Percentiles rank a stretch among this genome's conserved stretches.
Evolutionary conservation across 2,888 invertebrate genomes (phyloP).

Genomic region (Clivina fossor): DNA sequence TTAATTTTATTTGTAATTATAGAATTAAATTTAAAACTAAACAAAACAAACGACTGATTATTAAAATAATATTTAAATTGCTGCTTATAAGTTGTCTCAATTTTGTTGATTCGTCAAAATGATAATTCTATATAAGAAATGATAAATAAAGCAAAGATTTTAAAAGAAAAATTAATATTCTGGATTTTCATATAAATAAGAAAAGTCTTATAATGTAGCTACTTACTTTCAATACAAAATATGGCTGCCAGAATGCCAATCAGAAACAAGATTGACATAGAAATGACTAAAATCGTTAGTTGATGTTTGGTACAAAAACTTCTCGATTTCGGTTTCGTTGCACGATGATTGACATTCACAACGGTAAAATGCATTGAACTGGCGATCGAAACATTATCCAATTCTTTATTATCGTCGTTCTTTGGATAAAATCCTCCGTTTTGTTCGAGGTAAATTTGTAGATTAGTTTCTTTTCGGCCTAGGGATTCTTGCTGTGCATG

Average conservation of each 20-base stretch:
- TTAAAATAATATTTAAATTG: too few relatives aligned
- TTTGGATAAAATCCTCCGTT: conserved; percentile 38
- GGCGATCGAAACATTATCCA: conserved; percentile 73
- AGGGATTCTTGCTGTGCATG: conserved; percentile 43
- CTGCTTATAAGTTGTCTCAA: too few relatives aligned
- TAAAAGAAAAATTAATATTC: too few relatives aligned
- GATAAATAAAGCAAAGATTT: too few relatives aligned
- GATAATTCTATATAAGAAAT: too few relatives aligned
- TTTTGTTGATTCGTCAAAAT: too few relatives aligned
- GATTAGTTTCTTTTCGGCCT: conserved; percentile 45
- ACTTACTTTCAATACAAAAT: conserved; percentile 84
- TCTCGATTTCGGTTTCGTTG: conserved; percentile 55
- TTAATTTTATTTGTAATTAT: too few relatives aligned
- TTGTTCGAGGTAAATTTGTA: conserved; percentile 52
- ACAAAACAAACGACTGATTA: too few relatives aligned
- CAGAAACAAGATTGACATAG: conserved; percentile 80
- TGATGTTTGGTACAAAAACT: conserved; percentile 77
- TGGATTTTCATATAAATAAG: too few relatives aligned
- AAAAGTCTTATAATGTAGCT: too few relatives aligned
- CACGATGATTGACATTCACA: conserved; percentile 68
- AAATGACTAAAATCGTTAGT: conserved; percentile 77
- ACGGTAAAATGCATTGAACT: conserved; percentile 88
- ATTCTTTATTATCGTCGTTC: conserved; percentile 33
- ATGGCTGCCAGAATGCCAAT: conserved; percentile 79
- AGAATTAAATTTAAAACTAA: too few relatives aligned